Base-by-base conservation (phyloP, 2,888 invertebrate genomes). In the Eilema sororculum region DNA sequence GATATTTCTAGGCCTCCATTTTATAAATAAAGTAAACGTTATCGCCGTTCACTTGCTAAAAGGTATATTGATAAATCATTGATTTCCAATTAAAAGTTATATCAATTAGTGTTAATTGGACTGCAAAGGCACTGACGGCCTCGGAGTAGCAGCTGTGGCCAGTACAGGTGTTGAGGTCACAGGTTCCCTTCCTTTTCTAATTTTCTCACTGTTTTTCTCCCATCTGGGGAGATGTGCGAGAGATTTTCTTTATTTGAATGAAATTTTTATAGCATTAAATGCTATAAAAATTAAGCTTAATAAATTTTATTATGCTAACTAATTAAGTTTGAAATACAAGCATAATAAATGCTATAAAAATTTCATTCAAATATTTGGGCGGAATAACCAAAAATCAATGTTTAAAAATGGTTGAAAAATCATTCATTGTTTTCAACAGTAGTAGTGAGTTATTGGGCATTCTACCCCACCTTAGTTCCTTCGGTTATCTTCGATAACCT, bases 71-170 rank as follows among this genome's bases (percentile, higher is more conserved):
- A 52, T 52, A 52, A 52, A 52, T 52, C 52, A 52, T 52, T 52
- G 52, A 52, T 76, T 76, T 74, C 57, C 60, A 78, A 71, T 76
- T 62, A 74, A 70, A 73, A 28, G 66, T 66, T 73, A 63, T 65
- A 79, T 76, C 78, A 57, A 66, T 72, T 65, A 28, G 28, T 24
- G 64, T 76, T 68, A 71, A 73, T 79, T 76, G 64, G 41, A 33
- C 63, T 67, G 62, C 70, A 37, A 59, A 16, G 22, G 24, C 6
- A 58, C 20, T 52, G 52, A n/a, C n/a, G 52, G 52, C 52, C n/a
- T 52, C n/a, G 8, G 52, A n/a, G 52, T 20, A 20, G 46, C 46
- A 46, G 46, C 46, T 46, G 52, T 52, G n/a, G 8, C n/a, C 9
- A 52, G 52, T n/a, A n/a, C 20, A 46, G 46, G 20, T 20, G 46